These are phyloP conservation scores for Canis aureus DNA, from an alignment of 2,113 vertebrate genomes.

Conservation along the genomic window DNA sequence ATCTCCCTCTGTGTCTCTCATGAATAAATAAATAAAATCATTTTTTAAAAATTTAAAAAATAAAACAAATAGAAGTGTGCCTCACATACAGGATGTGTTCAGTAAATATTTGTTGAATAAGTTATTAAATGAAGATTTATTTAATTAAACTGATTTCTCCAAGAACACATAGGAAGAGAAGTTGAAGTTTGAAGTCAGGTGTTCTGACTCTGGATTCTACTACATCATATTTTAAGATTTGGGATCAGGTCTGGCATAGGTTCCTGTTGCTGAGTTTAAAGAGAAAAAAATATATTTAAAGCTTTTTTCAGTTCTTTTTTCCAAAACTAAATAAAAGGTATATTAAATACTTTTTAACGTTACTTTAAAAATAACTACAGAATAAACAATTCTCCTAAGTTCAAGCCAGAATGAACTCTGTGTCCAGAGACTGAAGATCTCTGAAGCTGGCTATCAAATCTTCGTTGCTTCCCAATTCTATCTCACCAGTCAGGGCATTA, in stretches of 20 bases:
- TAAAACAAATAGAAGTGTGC: neutral
- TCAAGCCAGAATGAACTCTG: constrained; percentile 19
- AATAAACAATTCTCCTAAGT: neutral
- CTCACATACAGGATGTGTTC: neutral
- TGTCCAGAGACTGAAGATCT: neutral
- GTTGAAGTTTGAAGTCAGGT: neutral
- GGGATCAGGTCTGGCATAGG: neutral
- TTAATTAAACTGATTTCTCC: constrained; percentile 13
- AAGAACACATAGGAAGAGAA: neutral
- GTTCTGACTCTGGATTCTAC: neutral
- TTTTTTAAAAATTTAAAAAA: too few species aligned
- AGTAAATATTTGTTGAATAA: constrained; percentile 39
- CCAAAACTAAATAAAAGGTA: constrained; percentile 8
- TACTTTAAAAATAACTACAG: neutral
- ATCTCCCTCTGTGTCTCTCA: too few species aligned
- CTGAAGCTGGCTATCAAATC: neutral
- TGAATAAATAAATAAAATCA: too few species aligned
- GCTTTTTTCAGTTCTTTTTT: neutral
- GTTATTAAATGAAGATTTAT: neutral
- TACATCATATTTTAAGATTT: neutral
- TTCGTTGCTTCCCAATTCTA: neutral
- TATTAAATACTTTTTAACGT: neutral
- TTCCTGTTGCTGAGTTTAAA: constrained; percentile 16
- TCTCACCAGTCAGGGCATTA: neutral
- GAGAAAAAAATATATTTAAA: neutral